Evolutionary conservation across 1,140 invertebrate species (phyloP), one percentile per base, ranked within the genome.

Genomic region (Bombus sibiricus): DNA sequence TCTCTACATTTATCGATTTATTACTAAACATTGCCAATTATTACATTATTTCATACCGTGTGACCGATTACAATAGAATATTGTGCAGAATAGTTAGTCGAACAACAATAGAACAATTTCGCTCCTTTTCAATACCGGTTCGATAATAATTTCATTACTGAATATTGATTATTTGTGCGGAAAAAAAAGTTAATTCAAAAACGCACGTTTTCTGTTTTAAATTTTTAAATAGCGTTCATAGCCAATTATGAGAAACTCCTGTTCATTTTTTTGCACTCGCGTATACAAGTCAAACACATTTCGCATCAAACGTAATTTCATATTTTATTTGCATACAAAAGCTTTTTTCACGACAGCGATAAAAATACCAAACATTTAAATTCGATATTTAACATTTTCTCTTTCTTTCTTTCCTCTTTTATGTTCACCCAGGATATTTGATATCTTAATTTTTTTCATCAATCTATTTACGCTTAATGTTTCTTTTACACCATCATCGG

Each of bases 291-390:
- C 5, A 10, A 39, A 41, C 47, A 39, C 13, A 72, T 72, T 41
- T 53, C 47, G 18, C 6, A 8, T 22, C 18, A 53, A 53, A 53
- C 39, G n/a, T 2, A n/a, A 57, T 37, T 57, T 75, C 39, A 41
- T 41, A 57, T 57, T 25, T 76, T 76, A 76, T 76, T 77, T 77
- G 37, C n/a, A 41, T 39, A 77, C 75, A 62, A 59, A 47, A 37
- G 4, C n/a, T 62, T 62, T 28, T 75, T 75, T 75, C 47, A 32
- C 32, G 25, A 75, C n/a, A 8, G 28, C 4, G 9, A 53, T 34
- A 53, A 34, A 43, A 53, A n/a, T 25, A 74, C 13, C 43, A 39
- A 74, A 74, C n/a, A 28, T 53, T 53, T 15, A 34, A 74, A 47
- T 53, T 25, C 12, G 10, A 53, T 34, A 53, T 53, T 74, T 69